Evolutionary conservation across 1,140 invertebrate genomes (phyloP).

Genomic region (Polypedilum pembai): DNA sequence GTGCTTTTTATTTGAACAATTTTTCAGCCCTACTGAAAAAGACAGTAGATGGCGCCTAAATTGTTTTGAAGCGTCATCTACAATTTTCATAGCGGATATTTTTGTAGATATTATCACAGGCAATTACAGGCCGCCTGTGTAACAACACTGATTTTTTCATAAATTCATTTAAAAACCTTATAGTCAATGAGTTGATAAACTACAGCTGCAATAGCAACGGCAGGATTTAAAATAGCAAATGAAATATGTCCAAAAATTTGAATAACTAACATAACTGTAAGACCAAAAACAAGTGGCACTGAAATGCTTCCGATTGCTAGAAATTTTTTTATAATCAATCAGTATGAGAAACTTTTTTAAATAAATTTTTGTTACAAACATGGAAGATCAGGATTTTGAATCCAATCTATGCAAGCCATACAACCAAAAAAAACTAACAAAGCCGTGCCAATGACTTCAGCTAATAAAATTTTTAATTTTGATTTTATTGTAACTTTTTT

Average conservation of each 20-base stretch:
- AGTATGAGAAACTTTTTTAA: too few species aligned
- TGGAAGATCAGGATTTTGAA: slow-evolving; percentile 36
- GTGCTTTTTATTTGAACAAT: too few species aligned
- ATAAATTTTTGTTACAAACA: too few species aligned
- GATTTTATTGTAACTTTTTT: not conserved
- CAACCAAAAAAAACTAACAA: too few species aligned
- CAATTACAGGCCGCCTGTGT: too few species aligned
- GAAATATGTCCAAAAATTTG: slow-evolving; percentile 62
- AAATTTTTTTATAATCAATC: too few species aligned
- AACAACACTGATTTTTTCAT: too few species aligned
- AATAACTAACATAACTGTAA: slow-evolving; percentile 55
- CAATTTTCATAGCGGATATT: too few species aligned
- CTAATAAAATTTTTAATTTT: slow-evolving; percentile 36
- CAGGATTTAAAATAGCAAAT: slow-evolving; percentile 68
- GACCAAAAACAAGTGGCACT: slow-evolving; percentile 58
- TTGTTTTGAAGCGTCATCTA: too few species aligned
- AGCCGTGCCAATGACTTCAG: slow-evolving; percentile 63
- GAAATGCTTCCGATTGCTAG: slow-evolving; percentile 44
- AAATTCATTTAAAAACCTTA: slow-evolving; percentile 43
- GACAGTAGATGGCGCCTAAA: too few species aligned
- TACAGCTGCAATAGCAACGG: slow-evolving; percentile 61
- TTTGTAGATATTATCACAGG: too few species aligned
- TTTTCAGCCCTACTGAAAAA: too few species aligned
- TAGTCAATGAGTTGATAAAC: slow-evolving; percentile 46
- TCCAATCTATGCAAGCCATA: slow-evolving; percentile 47